Percentiles rank a stretch among this genome's conserved stretches.
Evolutionary conservation across 1,140 invertebrate genomes (phyloP).

Genomic region (Venturia canescens): DNA sequence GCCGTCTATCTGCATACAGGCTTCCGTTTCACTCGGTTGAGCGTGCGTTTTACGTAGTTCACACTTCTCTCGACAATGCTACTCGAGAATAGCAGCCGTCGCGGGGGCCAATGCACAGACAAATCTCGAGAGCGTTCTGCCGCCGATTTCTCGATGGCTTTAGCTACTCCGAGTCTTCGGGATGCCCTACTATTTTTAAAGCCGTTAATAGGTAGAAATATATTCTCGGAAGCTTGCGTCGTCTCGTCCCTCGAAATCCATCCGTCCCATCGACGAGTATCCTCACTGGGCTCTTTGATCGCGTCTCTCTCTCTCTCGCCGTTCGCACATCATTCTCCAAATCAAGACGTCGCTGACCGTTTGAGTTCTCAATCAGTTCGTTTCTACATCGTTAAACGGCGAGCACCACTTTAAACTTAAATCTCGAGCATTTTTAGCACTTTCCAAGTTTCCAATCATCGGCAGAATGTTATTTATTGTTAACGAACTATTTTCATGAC

Average conservation of each 20-base stretch:
- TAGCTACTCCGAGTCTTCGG: neutral
- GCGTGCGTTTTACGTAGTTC: constrained; percentile 22
- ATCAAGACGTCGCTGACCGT: neutral
- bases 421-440: no score
- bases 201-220: constrained; percentile 26
- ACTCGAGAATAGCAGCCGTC: neutral
- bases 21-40: neutral
- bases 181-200: constrained; percentile 33
- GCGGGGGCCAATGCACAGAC: neutral
- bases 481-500: no score
- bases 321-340: neutral
- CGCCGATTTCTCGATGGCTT: constrained; percentile 1
- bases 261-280: neutral
- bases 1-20: neutral
- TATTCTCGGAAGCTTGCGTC: constrained; percentile 26
- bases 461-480: no score
- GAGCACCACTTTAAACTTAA: no score
- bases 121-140: constrained; percentile 10
- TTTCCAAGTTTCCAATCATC: no score
- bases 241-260: neutral
- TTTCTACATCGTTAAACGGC: no score
- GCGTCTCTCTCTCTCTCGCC: neutral
- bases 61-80: neutral
- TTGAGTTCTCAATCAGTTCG: neutral
- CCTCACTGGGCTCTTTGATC: neutral